These are phyloP conservation scores for Saguinus midas DNA, from an alignment of 2,113 vertebrate genomes.

Conservation along the genomic window DNA sequence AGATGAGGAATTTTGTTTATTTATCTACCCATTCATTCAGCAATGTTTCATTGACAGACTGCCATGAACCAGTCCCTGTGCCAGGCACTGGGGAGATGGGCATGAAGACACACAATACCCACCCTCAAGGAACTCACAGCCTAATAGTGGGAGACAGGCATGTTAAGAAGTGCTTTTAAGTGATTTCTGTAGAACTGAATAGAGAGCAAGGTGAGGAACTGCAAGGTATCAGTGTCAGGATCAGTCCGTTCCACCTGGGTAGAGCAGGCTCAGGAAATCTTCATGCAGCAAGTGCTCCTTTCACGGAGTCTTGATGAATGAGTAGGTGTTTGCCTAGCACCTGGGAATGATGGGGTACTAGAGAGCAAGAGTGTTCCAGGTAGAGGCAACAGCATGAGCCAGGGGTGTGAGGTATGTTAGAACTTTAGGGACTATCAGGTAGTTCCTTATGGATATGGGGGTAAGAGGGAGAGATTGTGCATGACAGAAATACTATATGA, in stretches of 20 bases:
- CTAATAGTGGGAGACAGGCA: background rate
- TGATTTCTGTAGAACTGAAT: background rate
- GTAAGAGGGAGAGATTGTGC: background rate
- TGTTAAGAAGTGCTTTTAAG: background rate
- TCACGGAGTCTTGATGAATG: background rate
- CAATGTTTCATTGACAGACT: background rate
- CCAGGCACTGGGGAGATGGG: background rate
- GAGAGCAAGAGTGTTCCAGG: too few relatives aligned
- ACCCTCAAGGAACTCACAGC: background rate
- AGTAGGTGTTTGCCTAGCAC: background rate
- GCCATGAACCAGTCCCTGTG: background rate
- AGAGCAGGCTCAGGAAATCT: background rate
- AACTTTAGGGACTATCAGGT: background rate
- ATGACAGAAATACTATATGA: background rate
- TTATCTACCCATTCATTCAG: background rate
- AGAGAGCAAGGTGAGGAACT: background rate
- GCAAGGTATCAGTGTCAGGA: background rate
- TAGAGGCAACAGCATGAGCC: background rate
- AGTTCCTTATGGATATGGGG: background rate
- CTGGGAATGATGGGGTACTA: fast-evolving
- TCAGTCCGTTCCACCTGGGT: background rate
- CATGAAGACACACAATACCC: background rate
- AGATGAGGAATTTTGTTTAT: background rate
- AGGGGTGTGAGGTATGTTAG: background rate
- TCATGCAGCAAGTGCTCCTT: background rate